Evolutionary conservation across 2,888 invertebrate genomes (phyloP).

Genomic region (Megalurothrips usitatus): DNA sequence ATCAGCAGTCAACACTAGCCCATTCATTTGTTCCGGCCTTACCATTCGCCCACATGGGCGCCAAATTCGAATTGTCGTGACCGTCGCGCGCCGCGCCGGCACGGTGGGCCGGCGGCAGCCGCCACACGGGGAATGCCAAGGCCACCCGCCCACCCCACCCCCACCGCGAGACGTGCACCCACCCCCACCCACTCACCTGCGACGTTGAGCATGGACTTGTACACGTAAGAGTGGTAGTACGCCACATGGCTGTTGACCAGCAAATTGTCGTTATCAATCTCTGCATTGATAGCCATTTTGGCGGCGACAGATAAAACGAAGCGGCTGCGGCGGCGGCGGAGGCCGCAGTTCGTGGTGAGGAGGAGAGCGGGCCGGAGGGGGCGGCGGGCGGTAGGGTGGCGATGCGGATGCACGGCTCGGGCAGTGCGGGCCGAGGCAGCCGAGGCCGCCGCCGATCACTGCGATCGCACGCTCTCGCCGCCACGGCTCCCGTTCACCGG

Average conservation of each 20-base stretch:
- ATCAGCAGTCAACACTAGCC: too few species aligned
- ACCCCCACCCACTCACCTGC: background rate
- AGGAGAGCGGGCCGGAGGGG: background rate
- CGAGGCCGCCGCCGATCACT: background rate
- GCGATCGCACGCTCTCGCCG: background rate
- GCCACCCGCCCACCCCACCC: too few species aligned
- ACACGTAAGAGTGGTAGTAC: slow-evolving; percentile 8
- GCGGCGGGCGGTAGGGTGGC: background rate
- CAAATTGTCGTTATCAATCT: slow-evolving; percentile 23
- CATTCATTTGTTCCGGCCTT: too few species aligned
- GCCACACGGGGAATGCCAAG: too few species aligned
- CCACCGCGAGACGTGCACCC: background rate
- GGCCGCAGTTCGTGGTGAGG: background rate
- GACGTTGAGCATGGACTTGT: slow-evolving; percentile 22
- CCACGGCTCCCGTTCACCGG: too few species aligned
- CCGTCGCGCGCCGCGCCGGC: too few species aligned
- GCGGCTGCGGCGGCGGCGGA: background rate
- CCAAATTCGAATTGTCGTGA: too few species aligned
- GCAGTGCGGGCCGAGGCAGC: background rate
- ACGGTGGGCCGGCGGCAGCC: too few species aligned
- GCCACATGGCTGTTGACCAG: slow-evolving; percentile 17
- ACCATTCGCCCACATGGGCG: too few species aligned
- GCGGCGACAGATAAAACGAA: background rate
- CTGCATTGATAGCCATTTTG: slow-evolving; percentile 14
- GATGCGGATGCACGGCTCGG: too few species aligned